Evolutionary conservation across 2,888 invertebrate genomes (phyloP), one percentile per base, ranked within the genome.

Genomic region (Ormyrus rosae): DNA sequence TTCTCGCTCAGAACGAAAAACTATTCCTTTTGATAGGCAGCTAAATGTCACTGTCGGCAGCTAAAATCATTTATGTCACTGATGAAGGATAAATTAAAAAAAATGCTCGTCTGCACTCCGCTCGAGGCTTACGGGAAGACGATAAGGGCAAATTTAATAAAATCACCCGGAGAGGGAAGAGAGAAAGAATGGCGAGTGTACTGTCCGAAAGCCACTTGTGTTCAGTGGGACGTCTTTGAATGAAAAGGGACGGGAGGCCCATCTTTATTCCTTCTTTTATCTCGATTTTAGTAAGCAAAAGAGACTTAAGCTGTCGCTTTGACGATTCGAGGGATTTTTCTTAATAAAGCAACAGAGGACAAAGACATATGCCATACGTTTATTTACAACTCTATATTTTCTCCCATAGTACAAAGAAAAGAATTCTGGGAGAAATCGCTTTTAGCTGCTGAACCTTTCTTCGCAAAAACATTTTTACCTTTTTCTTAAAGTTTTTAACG

Each of bases 81-180:
- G 8, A 50, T 9, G 51, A 61, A 61, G 11, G 6, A 51, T 60
- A 61, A 61, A 78, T 78, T 72, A 72, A 72, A 67, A 78, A 53
- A n/a, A 51, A 75, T 9, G 48, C 19, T 45, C 6, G n/a, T 48
- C 13, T 45, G 48, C 48, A 61, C 53, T 72, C 46, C n/a, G 13
- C 34, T 34, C 8, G 9, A 19, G 70, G 67, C 60, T 78, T 72
- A 34, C 58, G 77, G 34, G 34, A 34, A 34, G 63, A 84, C 78
- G 84, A 85, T 84, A 85, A 83, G 84, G 83, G 83, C 81, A 83
- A 85, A 85, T 86, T 86, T 86, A 85, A 86, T 87, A 85, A 86
- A 86, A 87, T 86, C 84, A 85, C 84, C 75, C 82, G 56, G 64
- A 34, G 34, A 34, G 61, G 53, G 71, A 77, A 61, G 76, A 64